A percentile compares a stretch with the other conserved stretches of the same genome.
phyloP scores from a whole-genome alignment of 92 coral and sea anemone genomes.

The Meandrina meandrites region DNA sequence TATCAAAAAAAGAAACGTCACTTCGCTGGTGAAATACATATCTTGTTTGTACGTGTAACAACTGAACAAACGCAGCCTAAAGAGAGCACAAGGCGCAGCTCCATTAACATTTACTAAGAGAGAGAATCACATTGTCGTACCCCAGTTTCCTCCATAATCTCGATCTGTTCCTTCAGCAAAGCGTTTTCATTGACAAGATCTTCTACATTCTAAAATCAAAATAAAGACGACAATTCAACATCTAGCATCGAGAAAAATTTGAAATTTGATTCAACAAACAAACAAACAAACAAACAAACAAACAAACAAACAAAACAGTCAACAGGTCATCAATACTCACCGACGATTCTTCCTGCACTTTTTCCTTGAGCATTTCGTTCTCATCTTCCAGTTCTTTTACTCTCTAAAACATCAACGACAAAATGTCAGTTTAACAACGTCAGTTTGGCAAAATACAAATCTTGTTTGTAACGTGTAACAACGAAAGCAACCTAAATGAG shows the following conservation, averaged over 20 bases:
- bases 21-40: background rate
- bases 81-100: background rate
- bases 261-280: background rate
- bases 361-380: constrained; percentile 50
- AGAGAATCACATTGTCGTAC: background rate
- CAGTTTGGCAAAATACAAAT: background rate
- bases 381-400: constrained; percentile 53
- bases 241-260: background rate
- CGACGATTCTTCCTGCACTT: constrained; percentile 50
- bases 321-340: background rate
- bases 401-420: constrained; percentile 30
- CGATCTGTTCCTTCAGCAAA: constrained; percentile 32
- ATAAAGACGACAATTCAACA: background rate
- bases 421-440: background rate
- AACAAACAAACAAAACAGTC: background rate
- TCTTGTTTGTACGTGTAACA: background rate
- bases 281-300: background rate
- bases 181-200: constrained; percentile 44
- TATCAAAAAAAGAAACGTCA: background rate
- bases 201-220: constrained; percentile 38
- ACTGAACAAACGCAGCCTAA: background rate
- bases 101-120: background rate
- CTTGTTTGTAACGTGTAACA: background rate
- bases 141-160: constrained; percentile 35
- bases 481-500: background rate